These are phyloP conservation scores for Lonchura striata DNA, from an alignment of 2,113 vertebrate genomes.

Conservation along the genomic window DNA sequence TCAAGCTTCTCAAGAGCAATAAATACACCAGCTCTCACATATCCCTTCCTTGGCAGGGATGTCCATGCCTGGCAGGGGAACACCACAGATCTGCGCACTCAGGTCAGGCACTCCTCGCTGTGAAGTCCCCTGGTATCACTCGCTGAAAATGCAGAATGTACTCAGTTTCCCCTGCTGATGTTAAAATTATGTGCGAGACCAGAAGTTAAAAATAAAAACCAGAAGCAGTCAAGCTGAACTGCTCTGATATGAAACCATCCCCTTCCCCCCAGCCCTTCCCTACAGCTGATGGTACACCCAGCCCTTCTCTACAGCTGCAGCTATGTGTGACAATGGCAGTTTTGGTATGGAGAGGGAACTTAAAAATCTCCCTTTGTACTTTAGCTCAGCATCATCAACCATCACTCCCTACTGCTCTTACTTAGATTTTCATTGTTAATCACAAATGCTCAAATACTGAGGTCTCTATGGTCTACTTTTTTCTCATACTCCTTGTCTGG, in stretches of 20 bases:
- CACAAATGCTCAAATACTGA: neutral
- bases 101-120: fast-evolving
- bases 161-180: neutral
- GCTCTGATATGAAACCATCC: neutral
- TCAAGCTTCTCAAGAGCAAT: neutral
- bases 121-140: neutral
- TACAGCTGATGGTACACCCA: neutral
- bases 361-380: neutral
- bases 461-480: neutral
- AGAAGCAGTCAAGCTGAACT: neutral
- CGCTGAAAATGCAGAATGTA: fast-evolving
- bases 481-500: neutral
- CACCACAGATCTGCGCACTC: neutral
- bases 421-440: neutral
- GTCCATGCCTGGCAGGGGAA: neutral
- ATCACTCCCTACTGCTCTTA: neutral
- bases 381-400: neutral
- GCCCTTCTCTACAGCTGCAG: neutral
- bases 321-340: fast-evolving
- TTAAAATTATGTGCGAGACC: neutral
- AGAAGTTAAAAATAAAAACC: neutral
- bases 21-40: neutral
- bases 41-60: neutral
- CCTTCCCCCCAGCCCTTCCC: neutral
- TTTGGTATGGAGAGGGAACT: neutral